phyloP scores from a whole-genome alignment of 2,113 vertebrate species.

The Ellobius talpinus region DNA sequence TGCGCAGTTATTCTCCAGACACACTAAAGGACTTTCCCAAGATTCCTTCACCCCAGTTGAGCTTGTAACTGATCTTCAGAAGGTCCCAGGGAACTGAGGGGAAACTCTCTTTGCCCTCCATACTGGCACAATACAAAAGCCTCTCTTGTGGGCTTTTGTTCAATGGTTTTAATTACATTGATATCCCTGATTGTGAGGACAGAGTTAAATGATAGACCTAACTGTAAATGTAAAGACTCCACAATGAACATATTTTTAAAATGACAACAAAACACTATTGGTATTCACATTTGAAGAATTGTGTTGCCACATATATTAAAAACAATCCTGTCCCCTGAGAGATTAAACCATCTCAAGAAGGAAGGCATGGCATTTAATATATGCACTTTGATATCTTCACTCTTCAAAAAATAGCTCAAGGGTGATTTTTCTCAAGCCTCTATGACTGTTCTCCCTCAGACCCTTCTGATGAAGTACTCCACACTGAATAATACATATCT shows the following conservation, averaged over 20 bases:
- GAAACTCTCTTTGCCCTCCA: background rate
- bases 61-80: background rate
- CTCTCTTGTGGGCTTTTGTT: background rate
- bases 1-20: conserved; percentile 95
- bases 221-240: background rate
- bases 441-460: background rate
- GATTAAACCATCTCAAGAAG: background rate
- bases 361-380: background rate
- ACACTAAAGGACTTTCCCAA: conserved; percentile 89
- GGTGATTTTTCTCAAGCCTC: background rate
- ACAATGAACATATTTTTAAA: background rate
- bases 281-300: background rate
- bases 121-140: background rate
- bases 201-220: background rate
- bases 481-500: background rate
- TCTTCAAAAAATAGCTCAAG: conserved; percentile 4
- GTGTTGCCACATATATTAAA: background rate
- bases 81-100: background rate
- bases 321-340: background rate
- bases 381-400: background rate
- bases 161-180: background rate
- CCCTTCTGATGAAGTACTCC: background rate
- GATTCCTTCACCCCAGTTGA: background rate
- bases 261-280: background rate
- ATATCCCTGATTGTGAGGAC: background rate